Base-by-base conservation (phyloP, 2,888 invertebrate species). In the Campoplex capitator region DNA sequence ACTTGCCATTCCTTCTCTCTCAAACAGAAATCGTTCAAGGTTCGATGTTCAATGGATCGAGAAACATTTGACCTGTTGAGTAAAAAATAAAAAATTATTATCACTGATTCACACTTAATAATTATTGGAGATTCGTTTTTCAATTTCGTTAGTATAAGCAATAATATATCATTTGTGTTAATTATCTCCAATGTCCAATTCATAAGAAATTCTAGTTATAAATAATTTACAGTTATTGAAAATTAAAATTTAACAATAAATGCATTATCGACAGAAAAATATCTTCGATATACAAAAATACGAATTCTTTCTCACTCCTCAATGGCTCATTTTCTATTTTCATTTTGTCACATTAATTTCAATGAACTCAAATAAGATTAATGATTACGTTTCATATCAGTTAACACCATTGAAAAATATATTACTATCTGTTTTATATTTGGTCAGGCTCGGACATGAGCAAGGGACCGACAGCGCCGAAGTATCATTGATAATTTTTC, bases 1-100 rank as follows among this genome's bases (percentile, higher is more conserved):
- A 91, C 92, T 94, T 93, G 93, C 94, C 94, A 94, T 94, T 91
- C 93, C 93, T 86, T 81, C 78, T 74, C 70, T 80, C 71, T 85
- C 78, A 74, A 74, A 28, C 62, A 38, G 77, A 83, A 28, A 78
- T 80, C 65, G 70, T 77, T 83, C 83, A 32, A 67, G 42, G 70
- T 32, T 42, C 11, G 16, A 76, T 83, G 58, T 83, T 86, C 88
- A 90, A 89, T 82, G 74, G 89, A 84, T 87, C 62, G 32, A 85
- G 58, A 38, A 67, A 56, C 51, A 83, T 84, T 88, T 71, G 85
- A 68, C 83, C 89, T 90, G 80, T 58, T 13, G 32, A 51, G 54
- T 3, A 38, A 56, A 74, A 70, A 71, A 32, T 48, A 38, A 23
- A 45, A 35, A 16, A 54, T 45, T 45, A 45, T 2, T 45, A 45